A percentile compares a stretch with the other conserved stretches of the same genome.
These are phyloP conservation scores for Kryptolebias marmoratus DNA, from an alignment of 2,113 vertebrate genomes.

Conservation along the genomic window DNA sequence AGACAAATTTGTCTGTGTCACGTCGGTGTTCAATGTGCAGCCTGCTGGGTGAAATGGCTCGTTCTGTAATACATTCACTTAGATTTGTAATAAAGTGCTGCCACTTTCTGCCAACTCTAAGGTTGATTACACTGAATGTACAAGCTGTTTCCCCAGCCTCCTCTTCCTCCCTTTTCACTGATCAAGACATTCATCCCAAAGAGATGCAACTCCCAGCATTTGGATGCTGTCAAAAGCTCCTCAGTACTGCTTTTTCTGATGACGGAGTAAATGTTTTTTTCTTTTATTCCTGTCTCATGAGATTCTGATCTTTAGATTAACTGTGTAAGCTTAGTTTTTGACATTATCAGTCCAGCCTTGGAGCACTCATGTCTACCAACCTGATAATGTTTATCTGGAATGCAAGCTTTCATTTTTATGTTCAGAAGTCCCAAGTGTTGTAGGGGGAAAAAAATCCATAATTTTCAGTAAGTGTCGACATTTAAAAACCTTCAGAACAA, in stretches of 20 bases:
- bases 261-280: conserved; percentile 1
- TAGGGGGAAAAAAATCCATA: background rate
- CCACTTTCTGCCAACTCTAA: conserved; percentile 63
- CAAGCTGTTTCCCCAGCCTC: conserved; percentile 71
- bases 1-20: background rate
- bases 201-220: conserved; percentile 28
- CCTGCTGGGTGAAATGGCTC: conserved; percentile 53
- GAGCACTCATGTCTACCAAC: conserved; percentile 12
- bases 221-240: background rate
- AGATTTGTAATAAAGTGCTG: conserved; percentile 71
- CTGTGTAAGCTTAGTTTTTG: conserved; percentile 9
- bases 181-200: conserved; percentile 66
- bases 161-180: conserved; percentile 61
- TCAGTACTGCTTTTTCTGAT: conserved; percentile 1
- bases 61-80: conserved; percentile 69
- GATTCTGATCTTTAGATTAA: conserved; percentile 19
- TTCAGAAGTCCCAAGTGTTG: background rate
- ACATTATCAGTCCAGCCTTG: conserved; percentile 30
- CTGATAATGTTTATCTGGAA: conserved; percentile 32
- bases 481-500: no score
- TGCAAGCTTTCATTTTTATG: conserved; percentile 19
- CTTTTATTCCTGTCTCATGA: background rate
- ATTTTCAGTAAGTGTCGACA: background rate
- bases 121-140: conserved; percentile 62
- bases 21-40: conserved; percentile 15